Percentiles rank a stretch among this genome's conserved stretches.
Evolutionary conservation across 2,888 invertebrate species (phyloP).

Genomic region (Tetragonula carbonaria): DNA sequence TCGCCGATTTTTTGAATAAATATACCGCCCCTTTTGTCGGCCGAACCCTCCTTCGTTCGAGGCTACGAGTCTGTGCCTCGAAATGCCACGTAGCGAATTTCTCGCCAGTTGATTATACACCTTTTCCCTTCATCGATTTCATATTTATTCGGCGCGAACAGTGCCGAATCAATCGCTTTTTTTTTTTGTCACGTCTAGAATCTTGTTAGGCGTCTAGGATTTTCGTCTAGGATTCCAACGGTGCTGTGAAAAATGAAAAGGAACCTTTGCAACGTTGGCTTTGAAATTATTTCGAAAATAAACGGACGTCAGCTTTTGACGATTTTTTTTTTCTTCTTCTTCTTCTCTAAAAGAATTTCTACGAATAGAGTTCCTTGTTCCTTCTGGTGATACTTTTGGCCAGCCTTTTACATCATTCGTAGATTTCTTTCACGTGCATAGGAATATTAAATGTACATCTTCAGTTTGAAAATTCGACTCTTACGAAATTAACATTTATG

Average conservation of each 20-base stretch:
- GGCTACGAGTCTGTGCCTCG: not conserved
- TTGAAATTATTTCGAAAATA: not conserved
- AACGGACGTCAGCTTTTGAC: not conserved
- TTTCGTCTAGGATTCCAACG: too few relatives aligned
- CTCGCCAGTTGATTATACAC: not conserved
- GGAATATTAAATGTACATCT: too few relatives aligned
- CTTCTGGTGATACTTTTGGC: too few relatives aligned
- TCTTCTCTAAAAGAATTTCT: not conserved
- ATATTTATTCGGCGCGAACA: not conserved
- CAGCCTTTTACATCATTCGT: not conserved
- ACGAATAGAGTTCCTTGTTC: not conserved
- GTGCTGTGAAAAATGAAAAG: too few relatives aligned
- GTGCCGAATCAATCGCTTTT: too few relatives aligned
- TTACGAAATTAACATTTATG: not conserved
- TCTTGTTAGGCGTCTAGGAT: not conserved
- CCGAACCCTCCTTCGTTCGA: not conserved
- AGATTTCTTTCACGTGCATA: not conserved
- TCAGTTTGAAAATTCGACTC: not conserved
- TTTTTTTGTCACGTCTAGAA: not conserved
- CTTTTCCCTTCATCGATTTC: not conserved
- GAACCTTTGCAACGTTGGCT: too few relatives aligned
- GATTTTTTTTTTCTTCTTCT: not conserved
- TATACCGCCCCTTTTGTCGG: constrained; percentile 19
- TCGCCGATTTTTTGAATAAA: constrained; percentile 29
- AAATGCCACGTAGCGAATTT: constrained; percentile 5